phyloP scores from a whole-genome alignment of 2,888 invertebrate species.

The Peribatodes rhomboidaria region DNA sequence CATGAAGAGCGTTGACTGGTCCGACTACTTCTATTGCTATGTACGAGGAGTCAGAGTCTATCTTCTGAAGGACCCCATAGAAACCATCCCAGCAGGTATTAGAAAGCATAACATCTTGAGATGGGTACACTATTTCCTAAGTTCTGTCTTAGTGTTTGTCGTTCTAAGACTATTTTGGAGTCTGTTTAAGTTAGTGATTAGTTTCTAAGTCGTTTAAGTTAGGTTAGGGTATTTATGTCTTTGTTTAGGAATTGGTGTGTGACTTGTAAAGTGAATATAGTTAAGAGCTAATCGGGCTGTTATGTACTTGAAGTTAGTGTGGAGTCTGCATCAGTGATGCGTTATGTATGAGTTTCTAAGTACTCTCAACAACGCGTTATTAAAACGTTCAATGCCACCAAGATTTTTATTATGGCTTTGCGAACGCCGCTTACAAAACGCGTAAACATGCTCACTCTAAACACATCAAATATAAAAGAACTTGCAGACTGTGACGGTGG shows the following conservation, averaged over 20 bases:
- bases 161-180: conserved; percentile 60
- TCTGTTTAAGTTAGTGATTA: conserved; percentile 41
- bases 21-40: conserved; percentile 89
- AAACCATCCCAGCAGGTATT: conserved; percentile 87
- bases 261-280: not conserved
- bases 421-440: no score
- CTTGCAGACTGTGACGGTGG: no score
- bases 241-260: conserved; percentile 1
- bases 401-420: no score
- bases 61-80: conserved; percentile 91
- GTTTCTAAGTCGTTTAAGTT: conserved; percentile 37
- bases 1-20: conserved; percentile 89
- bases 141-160: conserved; percentile 49
- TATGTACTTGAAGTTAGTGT: not conserved
- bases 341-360: no score
- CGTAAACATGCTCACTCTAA: no score
- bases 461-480: no score
- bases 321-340: not conserved
- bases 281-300: not conserved
- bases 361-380: no score
- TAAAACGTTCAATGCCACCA: no score
- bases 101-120: conserved; percentile 71
- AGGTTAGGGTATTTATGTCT: conserved; percentile 8
- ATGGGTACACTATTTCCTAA: conserved; percentile 60
- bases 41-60: conserved; percentile 90